Evolutionary conservation across 2,113 vertebrate species (phyloP).

Genomic region (Chinchilla lanigera): DNA sequence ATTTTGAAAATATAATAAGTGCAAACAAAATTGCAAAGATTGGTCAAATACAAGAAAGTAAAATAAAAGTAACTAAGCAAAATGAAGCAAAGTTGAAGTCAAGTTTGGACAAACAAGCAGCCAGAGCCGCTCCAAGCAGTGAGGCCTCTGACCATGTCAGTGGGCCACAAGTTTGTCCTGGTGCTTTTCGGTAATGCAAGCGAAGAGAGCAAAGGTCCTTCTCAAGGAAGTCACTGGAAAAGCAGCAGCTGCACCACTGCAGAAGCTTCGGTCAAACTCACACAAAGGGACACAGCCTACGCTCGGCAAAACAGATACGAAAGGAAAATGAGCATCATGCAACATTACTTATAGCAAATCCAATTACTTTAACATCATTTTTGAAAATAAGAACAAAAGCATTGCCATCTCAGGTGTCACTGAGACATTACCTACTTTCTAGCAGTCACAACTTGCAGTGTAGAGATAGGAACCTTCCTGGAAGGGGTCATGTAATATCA

Average conservation of each 20-base stretch:
- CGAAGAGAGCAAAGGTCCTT: neutral
- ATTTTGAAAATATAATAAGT: neutral
- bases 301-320: neutral
- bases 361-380: neutral
- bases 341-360: neutral
- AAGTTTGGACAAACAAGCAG: neutral
- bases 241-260: neutral
- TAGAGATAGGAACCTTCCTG: neutral
- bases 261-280: neutral
- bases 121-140: accelerated
- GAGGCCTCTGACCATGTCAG: accelerated
- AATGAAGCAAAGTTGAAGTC: neutral
- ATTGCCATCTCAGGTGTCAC: neutral
- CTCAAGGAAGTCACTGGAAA: neutral
- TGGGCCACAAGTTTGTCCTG: accelerated
- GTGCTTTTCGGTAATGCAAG: accelerated
- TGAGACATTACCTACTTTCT: neutral
- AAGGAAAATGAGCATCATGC: neutral
- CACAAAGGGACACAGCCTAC: neutral
- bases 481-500: accelerated
- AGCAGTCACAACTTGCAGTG: neutral
- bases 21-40: neutral
- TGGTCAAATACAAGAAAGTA: neutral
- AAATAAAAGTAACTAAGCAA: neutral
- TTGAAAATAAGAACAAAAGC: neutral